Evolutionary conservation across 2,797 vertebrate species (phyloP).

Genomic region (Propithecus perrieri): DNA sequence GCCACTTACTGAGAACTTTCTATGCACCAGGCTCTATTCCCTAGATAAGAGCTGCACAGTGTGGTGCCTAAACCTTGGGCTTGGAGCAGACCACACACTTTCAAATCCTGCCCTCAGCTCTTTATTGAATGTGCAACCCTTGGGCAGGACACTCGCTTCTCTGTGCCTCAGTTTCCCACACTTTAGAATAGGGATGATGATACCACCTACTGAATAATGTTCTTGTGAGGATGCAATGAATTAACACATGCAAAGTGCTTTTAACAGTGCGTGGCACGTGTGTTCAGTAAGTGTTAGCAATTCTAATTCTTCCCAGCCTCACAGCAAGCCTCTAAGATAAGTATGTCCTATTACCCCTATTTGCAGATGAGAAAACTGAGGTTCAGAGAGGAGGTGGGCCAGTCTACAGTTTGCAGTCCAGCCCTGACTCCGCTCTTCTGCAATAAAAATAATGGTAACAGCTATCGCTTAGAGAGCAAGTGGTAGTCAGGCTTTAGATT

Average conservation of each 20-base stretch:
- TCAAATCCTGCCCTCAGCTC: neutral
- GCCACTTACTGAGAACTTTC: neutral
- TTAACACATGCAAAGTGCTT: neutral
- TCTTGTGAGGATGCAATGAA: neutral
- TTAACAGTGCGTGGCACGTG: neutral
- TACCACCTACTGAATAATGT: neutral
- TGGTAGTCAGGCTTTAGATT: neutral
- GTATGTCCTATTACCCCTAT: too few species aligned
- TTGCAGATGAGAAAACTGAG: neutral
- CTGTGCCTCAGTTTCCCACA: neutral
- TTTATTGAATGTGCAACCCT: neutral
- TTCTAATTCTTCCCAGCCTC: neutral
- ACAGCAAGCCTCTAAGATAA: neutral
- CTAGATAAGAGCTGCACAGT: neutral
- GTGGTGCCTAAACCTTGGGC: neutral
- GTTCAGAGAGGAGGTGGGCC: neutral
- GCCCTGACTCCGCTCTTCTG: neutral
- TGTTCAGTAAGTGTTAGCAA: neutral
- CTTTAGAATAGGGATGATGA: neutral
- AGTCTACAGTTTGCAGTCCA: accelerated
- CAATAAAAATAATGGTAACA: neutral
- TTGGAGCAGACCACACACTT: neutral
- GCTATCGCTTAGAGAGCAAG: neutral
- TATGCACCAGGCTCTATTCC: neutral
- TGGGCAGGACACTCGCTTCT: neutral